Percentiles rank a stretch among this genome's conserved stretches.
Evolutionary conservation across 1,140 invertebrate genomes (phyloP).

Genomic region (Dreissena rostriformis): DNA sequence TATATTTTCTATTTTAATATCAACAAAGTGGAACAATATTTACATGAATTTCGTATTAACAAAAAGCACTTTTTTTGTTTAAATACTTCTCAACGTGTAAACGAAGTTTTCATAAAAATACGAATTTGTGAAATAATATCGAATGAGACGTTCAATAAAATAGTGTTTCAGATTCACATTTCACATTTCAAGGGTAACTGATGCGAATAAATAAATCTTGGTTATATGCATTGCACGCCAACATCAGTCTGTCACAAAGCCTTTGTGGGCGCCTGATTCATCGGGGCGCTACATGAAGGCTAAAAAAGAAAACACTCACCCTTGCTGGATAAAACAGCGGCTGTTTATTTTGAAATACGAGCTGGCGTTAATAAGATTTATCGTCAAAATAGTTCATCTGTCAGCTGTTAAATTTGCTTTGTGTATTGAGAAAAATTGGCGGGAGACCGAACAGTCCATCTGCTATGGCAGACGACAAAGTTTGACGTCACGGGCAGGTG

Average conservation of each 20-base stretch:
- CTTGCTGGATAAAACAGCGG: not conserved
- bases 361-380: not conserved
- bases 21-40: too few relatives aligned
- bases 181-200: too few relatives aligned
- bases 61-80: too few relatives aligned
- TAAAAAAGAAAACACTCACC: not conserved
- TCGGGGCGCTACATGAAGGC: not conserved
- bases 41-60: too few relatives aligned
- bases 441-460: not conserved
- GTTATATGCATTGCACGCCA: not conserved
- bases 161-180: too few relatives aligned
- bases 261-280: not conserved
- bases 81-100: too few relatives aligned
- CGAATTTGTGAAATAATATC: too few relatives aligned
- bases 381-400: not conserved
- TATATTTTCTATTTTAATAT: too few relatives aligned
- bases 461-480: constrained; percentile 1
- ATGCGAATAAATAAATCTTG: not conserved
- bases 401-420: constrained; percentile 7
- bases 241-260: not conserved
- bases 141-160: too few relatives aligned
- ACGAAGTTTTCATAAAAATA: too few relatives aligned
- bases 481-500: constrained; percentile 6
- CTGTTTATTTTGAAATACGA: not conserved
- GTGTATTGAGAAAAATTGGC: not conserved